Evolutionary conservation across 1,140 invertebrate genomes (phyloP).

Genomic region (Coptotermes formosanus): DNA sequence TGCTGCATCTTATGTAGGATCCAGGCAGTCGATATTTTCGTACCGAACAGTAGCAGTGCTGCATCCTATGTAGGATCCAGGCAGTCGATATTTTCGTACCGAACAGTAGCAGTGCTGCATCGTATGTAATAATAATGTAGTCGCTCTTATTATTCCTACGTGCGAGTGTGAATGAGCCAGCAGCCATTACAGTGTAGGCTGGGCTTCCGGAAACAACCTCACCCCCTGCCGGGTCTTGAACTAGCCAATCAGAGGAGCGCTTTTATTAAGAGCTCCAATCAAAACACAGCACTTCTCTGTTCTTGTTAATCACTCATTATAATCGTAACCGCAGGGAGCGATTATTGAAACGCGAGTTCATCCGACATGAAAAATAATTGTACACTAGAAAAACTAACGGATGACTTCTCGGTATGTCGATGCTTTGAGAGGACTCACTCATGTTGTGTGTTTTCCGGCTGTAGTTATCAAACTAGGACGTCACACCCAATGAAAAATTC

Average conservation of each 20-base stretch:
- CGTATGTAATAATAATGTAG: not conserved
- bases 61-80: not conserved
- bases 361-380: not conserved
- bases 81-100: not conserved
- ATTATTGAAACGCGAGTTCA: not conserved
- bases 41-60: too few relatives aligned
- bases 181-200: constrained; percentile 27
- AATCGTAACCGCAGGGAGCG: not conserved
- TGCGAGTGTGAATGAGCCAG: constrained; percentile 29
- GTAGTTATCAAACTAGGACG: too few relatives aligned
- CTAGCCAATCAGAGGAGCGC: constrained; percentile 27
- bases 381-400: not conserved
- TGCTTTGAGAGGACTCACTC: too few relatives aligned
- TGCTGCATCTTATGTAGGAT: too few relatives aligned
- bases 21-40: too few relatives aligned
- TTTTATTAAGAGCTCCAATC: constrained; percentile 14
- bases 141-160: not conserved
- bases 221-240: constrained; percentile 16
- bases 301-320: constrained; percentile 16
- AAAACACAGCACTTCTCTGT: not conserved
- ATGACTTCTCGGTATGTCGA: not conserved
- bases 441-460: too few relatives aligned
- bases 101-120: not conserved
- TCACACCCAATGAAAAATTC: too few relatives aligned
- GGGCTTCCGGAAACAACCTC: constrained; percentile 24